Conservation (phyloP, 2,888 invertebrate species). For the Orthonychiurus folsomi region DNA sequence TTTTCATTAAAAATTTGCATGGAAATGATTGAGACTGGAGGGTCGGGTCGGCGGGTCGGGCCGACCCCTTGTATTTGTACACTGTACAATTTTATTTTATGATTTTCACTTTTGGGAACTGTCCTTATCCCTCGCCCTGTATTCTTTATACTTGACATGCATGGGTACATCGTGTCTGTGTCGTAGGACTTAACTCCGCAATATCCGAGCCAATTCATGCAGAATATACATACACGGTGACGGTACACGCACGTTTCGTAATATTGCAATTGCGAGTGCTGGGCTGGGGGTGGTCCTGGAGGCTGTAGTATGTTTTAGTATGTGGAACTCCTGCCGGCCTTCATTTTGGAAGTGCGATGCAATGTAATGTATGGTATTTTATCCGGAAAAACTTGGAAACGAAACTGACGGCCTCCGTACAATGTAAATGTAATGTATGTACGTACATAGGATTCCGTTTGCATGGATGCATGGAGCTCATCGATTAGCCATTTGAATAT, state of each 20-base stretch:
- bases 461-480: neutral
- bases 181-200: neutral
- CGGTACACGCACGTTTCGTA: too few relatives aligned
- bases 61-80: too few relatives aligned
- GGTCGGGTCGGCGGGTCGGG: too few relatives aligned
- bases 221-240: neutral
- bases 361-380: neutral
- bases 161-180: neutral
- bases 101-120: too few relatives aligned
- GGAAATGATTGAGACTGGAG: neutral
- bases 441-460: too few relatives aligned
- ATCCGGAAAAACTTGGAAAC: too few relatives aligned
- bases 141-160: neutral
- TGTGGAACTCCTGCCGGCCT: neutral
- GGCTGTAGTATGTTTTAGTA: neutral
- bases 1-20: neutral
- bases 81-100: too few relatives aligned
- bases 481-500: slow-evolving; percentile 21
- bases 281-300: neutral
- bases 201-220: neutral
- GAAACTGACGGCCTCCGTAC: too few relatives aligned
- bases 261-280: too few relatives aligned
- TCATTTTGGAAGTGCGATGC: neutral
- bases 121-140: too few relatives aligned
- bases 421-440: neutral